These are phyloP conservation scores for Microvelia longipes DNA, from an alignment of 1,140 invertebrate species.

Conservation along the genomic window DNA sequence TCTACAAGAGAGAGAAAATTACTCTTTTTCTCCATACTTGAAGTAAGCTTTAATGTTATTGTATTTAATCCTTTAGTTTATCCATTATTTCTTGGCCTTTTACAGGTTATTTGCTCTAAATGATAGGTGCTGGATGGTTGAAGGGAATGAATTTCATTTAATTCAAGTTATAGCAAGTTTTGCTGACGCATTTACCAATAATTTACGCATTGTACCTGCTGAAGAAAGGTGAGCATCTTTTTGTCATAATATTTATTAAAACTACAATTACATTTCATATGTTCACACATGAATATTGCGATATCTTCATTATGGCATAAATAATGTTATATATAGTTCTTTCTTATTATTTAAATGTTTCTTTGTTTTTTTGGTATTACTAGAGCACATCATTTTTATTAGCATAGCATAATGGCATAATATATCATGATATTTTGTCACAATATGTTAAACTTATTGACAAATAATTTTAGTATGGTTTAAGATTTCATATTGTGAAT, in stretches of 20 bases:
- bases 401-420: not conserved
- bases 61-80: too few relatives aligned
- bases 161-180: conserved; percentile 49
- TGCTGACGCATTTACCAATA: conserved; percentile 41
- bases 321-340: not conserved
- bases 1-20: too few relatives aligned
- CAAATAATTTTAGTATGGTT: too few relatives aligned
- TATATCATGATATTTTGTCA: too few relatives aligned
- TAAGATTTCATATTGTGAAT: too few relatives aligned
- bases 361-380: not conserved
- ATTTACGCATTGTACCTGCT: conserved; percentile 35
- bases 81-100: too few relatives aligned
- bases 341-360: not conserved
- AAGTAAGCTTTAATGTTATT: too few relatives aligned
- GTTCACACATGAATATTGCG: not conserved
- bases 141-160: conserved; percentile 61
- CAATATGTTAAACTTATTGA: too few relatives aligned
- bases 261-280: not conserved
- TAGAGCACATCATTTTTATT: not conserved
- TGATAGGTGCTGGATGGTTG: conserved; percentile 55
- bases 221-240: conserved; percentile 31
- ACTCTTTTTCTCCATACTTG: too few relatives aligned
- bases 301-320: not conserved
- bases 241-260: not conserved
- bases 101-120: conserved; percentile 51